A percentile compares a stretch with the other conserved stretches of the same genome.
These are phyloP conservation scores for Dendronephthya gigantea DNA, from an alignment of 64 coral and sea anemone species.

Conservation along the genomic window DNA sequence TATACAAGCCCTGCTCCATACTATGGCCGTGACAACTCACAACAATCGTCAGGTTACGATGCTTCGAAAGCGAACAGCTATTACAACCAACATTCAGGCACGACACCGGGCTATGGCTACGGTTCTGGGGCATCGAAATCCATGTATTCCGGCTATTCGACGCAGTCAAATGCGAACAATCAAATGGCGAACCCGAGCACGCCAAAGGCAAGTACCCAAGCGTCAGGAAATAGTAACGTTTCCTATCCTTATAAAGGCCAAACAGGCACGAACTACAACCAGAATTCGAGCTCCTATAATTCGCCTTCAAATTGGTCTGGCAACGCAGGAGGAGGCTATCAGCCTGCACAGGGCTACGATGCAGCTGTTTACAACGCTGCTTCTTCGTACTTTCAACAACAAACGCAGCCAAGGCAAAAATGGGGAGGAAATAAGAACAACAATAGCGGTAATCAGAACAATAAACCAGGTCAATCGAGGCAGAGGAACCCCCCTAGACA, in stretches of 20 bases:
- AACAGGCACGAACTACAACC: constrained; percentile 57
- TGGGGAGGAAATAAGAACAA: constrained; percentile 51
- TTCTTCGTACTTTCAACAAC: constrained; percentile 80
- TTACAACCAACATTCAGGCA: not conserved
- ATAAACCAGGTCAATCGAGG: constrained; percentile 40
- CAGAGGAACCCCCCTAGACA: constrained; percentile 67
- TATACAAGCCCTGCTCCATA: constrained; percentile 45
- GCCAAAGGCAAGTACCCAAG: not conserved
- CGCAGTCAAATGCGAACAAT: not conserved
- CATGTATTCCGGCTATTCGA: constrained; percentile 1
- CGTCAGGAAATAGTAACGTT: not conserved
- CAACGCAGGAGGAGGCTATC: constrained; percentile 37
- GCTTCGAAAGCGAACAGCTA: not conserved
- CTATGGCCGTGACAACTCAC: not conserved
- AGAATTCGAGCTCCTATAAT: constrained; percentile 48
- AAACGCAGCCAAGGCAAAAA: constrained; percentile 53
- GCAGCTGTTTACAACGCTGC: constrained; percentile 97
- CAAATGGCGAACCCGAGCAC: not conserved
- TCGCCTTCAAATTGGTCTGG: constrained; percentile 60
- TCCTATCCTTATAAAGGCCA: constrained; percentile 54
- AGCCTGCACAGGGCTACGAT: constrained; percentile 91
- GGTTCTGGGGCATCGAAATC: not conserved
- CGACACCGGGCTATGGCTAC: not conserved
- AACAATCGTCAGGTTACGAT: not conserved
- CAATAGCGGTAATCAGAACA: constrained; percentile 5